A percentile compares a stretch with the other conserved stretches of the same genome.
phyloP scores from a whole-genome alignment of 2,113 vertebrate genomes.

The Zonotrichia leucophrys region DNA sequence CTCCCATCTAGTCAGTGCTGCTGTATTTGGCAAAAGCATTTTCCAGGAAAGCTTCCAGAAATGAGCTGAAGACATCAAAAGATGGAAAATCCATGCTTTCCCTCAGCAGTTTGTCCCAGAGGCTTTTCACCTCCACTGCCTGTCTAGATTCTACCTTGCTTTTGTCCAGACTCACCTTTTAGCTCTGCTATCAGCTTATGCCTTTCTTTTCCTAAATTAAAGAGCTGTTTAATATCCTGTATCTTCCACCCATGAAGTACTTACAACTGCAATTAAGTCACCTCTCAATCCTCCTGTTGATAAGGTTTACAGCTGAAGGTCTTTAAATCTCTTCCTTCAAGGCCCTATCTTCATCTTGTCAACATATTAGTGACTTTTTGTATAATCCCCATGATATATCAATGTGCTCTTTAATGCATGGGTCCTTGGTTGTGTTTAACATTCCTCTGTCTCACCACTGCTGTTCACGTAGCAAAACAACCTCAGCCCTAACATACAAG shows the following conservation, averaged over 20 bases:
- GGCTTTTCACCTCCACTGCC: background rate
- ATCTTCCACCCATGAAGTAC: background rate
- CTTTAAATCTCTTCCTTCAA: background rate
- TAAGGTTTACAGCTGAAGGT: background rate
- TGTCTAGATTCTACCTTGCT: background rate
- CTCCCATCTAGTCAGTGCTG: slow-evolving; percentile 34
- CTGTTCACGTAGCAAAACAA: background rate
- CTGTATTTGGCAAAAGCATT: slow-evolving; percentile 17
- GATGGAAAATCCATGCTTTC: background rate
- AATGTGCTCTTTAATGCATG: background rate
- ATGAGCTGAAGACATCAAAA: slow-evolving; percentile 13
- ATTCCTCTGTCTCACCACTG: background rate
- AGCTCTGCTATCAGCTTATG: background rate
- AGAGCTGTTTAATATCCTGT: background rate
- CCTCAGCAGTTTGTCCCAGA: background rate
- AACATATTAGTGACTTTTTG: background rate
- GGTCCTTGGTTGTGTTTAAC: background rate
- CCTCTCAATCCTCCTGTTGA: background rate
- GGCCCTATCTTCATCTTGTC: background rate
- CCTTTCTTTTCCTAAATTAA: background rate
- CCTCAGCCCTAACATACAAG: background rate
- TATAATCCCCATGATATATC: background rate
- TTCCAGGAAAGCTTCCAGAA: slow-evolving; percentile 48
- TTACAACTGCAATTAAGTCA: background rate
- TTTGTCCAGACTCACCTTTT: slow-evolving; percentile 1